These are phyloP conservation scores for Meleagris gallopavo DNA, from an alignment of 2,113 vertebrate genomes.

Conservation along the genomic window DNA sequence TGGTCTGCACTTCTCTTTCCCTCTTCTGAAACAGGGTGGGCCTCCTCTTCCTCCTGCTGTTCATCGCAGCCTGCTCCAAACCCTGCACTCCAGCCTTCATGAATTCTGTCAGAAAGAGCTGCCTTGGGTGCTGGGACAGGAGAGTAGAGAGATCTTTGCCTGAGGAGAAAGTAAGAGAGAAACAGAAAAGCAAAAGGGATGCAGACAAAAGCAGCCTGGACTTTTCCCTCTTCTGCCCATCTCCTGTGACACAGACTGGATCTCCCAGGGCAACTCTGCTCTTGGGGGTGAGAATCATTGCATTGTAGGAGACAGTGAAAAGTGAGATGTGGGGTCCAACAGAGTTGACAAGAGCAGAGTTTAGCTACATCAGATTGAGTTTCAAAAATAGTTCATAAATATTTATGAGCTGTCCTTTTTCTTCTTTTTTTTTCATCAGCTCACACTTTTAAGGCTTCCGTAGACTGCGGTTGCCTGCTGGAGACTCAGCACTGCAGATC, in stretches of 20 bases:
- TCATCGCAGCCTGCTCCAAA: not conserved
- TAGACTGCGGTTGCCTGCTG: not conserved
- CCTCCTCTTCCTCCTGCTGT: not conserved
- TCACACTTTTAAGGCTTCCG: not conserved
- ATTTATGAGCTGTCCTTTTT: not conserved
- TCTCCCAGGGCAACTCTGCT: not conserved
- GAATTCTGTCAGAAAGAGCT: not conserved
- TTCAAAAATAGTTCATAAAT: not conserved
- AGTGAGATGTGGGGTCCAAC: not conserved
- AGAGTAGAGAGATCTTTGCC: not conserved
- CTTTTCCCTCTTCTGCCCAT: not conserved
- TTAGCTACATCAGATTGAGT: not conserved
- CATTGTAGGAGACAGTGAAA: not conserved
- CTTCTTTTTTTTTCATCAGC: not conserved
- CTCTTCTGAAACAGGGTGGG: not conserved
- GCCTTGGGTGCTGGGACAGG: not conserved
- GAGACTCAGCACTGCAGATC: not conserved
- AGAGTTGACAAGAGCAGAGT: not conserved
- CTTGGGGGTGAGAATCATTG: not conserved
- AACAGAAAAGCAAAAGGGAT: not conserved
- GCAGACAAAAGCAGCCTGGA: not conserved
- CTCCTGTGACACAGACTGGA: not conserved
- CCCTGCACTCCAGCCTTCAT: not conserved
- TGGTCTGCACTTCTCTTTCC: not conserved
- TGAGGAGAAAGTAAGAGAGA: not conserved